Evolutionary conservation across 2,888 invertebrate genomes (phyloP).

Genomic region (Hirudinaria manillensis): DNA sequence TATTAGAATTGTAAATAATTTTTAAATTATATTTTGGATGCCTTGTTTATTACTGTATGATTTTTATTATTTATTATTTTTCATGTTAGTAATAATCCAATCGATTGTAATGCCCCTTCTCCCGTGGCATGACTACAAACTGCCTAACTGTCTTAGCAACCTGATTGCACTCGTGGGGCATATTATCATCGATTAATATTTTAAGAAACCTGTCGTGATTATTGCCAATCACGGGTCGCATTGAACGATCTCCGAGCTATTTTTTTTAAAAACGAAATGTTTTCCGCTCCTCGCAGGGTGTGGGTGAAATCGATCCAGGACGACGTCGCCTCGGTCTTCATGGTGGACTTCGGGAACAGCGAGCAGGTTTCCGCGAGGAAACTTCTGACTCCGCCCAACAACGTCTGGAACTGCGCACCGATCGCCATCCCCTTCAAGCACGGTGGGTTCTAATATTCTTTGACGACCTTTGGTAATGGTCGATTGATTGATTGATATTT

Average conservation of each 20-base stretch:
- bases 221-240: too few species aligned
- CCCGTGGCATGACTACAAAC: too few species aligned
- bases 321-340: not conserved
- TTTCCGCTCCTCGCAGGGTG: not conserved
- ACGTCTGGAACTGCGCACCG: slow-evolving; percentile 1
- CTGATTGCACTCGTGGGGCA: not conserved
- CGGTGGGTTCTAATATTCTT: not conserved
- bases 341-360: slow-evolving; percentile 15
- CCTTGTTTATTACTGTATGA: not conserved
- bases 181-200: not conserved
- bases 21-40: not conserved
- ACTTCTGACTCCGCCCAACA: not conserved
- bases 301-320: slow-evolving; percentile 12
- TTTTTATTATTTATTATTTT: not conserved
- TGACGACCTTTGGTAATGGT: not conserved
- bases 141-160: not conserved
- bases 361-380: not conserved
- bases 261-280: too few species aligned
- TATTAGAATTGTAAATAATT: not conserved
- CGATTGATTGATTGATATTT: too few species aligned
- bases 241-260: too few species aligned
- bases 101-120: too few species aligned
- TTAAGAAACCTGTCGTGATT: too few species aligned
- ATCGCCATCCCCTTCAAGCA: slow-evolving; percentile 13
- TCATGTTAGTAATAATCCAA: too few species aligned